Evolutionary conservation across 2,797 vertebrate species (phyloP), one percentile per base, ranked within the genome.

Genomic region (Takifugu ocellatus): DNA sequence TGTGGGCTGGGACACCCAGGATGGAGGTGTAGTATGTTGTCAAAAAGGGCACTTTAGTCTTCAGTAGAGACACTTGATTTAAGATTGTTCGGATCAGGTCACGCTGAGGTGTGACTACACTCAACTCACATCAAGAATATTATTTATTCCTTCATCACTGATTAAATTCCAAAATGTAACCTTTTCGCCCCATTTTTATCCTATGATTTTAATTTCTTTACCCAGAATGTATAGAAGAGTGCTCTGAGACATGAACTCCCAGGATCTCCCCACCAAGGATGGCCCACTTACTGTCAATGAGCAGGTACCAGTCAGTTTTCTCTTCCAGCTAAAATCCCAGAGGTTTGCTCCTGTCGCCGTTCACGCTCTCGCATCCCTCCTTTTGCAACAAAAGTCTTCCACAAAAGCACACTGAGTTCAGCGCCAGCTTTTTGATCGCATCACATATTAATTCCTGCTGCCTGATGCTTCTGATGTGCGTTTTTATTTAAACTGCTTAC

Each of bases 271-370:
- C 68, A 86, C 91, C 64, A 91, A 91, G 79, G 91, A 92, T 84
- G 90, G 91, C 10, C 88, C 94, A 24, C 93, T 96, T 70, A 95
- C 93, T 11, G 92, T 98, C 82, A 98, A 98, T 10, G 95, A 98
- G 84, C 96, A 98, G 94, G 96, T 98, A 86, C 81, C 58, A 27
- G 52, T 44, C 56, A 15, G 17, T 60, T 29, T 17, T 14, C 47
- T 31, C 36, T 2, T 16, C 46, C 56, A 21, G 44, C 11, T 16
- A 15, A 1, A 5, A 54, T 7, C 58, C 25, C 25, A 33, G 24
- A 55, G 10, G 6, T 48, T 21, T n/a, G 16, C 16, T 46, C 51
- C 51, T 55, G 42, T 33, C 25, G 69, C 51, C 48, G 26, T 1
- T 3, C 33, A 52, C 29, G 36, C 17, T 49, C 27, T 48, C 21